phyloP scores from a whole-genome alignment of 2,113 vertebrate genomes.

The Rhea americana region DNA sequence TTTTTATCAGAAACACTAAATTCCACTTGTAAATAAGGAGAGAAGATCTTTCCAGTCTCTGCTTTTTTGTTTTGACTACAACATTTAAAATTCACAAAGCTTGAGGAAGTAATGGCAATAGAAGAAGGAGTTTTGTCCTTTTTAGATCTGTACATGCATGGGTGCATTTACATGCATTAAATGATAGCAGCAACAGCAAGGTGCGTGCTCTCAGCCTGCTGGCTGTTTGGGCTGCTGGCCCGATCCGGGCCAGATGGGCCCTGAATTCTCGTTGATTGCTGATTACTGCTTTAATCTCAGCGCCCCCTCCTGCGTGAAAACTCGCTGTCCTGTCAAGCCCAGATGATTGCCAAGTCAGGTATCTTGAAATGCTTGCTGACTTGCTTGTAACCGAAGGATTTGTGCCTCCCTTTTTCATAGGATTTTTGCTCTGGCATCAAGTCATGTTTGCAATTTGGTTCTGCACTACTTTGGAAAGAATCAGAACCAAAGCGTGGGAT shows the following conservation, averaged over 20 bases:
- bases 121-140: neutral
- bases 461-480: neutral
- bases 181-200: neutral
- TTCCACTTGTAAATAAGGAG: neutral
- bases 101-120: neutral
- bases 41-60: neutral
- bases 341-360: neutral
- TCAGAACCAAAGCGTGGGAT: rapidly evolving
- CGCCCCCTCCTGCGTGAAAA: neutral
- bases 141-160: neutral
- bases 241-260: neutral
- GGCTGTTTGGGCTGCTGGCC: neutral
- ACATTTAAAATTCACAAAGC: neutral
- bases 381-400: neutral
- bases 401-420: neutral
- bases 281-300: neutral
- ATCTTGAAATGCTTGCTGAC: neutral
- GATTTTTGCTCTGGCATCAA: neutral
- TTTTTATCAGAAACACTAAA: neutral
- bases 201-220: neutral
- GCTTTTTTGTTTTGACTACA: neutral
- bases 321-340: too few species aligned
- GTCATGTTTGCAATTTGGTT: neutral
- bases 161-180: too few species aligned
- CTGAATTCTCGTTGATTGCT: neutral